These are phyloP conservation scores for Peromyscus aztecus DNA, from an alignment of 2,797 vertebrate species.

Conservation along the genomic window DNA sequence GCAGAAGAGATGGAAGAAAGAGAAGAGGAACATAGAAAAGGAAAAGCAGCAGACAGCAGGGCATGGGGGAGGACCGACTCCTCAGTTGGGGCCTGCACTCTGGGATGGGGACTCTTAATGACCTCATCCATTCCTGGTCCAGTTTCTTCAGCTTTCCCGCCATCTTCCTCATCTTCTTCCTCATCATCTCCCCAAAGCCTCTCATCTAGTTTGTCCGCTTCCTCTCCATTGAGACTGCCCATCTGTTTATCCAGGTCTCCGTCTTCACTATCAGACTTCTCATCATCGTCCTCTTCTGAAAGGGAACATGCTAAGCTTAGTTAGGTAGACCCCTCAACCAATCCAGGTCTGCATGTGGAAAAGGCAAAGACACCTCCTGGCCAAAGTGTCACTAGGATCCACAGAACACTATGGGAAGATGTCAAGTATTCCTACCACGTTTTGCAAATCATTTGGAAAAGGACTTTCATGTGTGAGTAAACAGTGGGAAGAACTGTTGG, in stretches of 20 bases:
- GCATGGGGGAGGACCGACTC: neutral
- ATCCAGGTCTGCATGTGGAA: neutral
- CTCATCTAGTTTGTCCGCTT: constrained; percentile 96
- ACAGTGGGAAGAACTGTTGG: neutral
- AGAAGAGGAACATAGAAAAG: neutral
- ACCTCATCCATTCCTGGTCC: constrained; percentile 98
- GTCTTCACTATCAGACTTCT: constrained; percentile 92
- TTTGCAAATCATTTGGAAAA: neutral
- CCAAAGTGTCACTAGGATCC: neutral
- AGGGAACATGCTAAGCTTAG: constrained; percentile 56
- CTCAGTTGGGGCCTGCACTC: neutral
- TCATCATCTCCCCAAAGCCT: constrained; percentile 96
- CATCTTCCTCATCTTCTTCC: constrained; percentile 89
- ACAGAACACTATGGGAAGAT: neutral
- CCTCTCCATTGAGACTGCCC: constrained; percentile 95
- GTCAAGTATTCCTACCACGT: neutral
- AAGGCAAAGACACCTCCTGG: neutral
- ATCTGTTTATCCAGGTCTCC: constrained; percentile 98
- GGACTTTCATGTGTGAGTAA: neutral
- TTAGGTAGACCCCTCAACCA: neutral
- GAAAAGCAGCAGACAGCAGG: neutral
- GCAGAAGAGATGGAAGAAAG: neutral
- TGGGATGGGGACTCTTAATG: neutral
- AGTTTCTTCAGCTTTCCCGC: constrained; percentile 92
- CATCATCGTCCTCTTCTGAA: constrained; percentile 91